Evolutionary conservation across 2,113 vertebrate genomes (phyloP).

Genomic region (Nerophis lumbriciformis): DNA sequence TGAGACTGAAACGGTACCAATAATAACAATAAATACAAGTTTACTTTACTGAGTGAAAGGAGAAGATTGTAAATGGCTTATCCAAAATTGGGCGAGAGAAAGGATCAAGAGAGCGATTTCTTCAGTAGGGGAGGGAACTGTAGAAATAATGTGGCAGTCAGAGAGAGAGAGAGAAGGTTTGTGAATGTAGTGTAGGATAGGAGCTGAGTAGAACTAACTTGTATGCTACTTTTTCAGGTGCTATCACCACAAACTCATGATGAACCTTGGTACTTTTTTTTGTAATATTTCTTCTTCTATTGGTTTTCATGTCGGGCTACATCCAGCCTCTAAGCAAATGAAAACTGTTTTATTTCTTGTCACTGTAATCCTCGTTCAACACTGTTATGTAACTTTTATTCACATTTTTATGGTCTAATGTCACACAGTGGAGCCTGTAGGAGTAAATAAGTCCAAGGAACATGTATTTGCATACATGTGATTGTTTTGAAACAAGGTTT

Average conservation of each 20-base stretch:
- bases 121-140: slow-evolving; percentile 12
- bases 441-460: too few species aligned
- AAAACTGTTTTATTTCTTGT: slow-evolving; percentile 18
- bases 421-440: background rate
- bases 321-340: slow-evolving; percentile 18
- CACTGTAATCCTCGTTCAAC: slow-evolving; percentile 37
- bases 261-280: background rate
- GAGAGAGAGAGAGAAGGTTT: slow-evolving; percentile 35
- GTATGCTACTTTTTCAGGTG: slow-evolving; percentile 28
- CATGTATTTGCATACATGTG: too few species aligned
- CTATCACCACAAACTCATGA: background rate
- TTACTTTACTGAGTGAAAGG: slow-evolving; percentile 48
- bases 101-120: slow-evolving; percentile 21
- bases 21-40: slow-evolving; percentile 30
- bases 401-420: background rate
- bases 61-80: slow-evolving; percentile 11
- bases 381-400: slow-evolving; percentile 23
- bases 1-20: slow-evolving; percentile 40
- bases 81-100: slow-evolving; percentile 24
- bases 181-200: slow-evolving; percentile 53
- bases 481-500: too few species aligned
- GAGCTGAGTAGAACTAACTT: slow-evolving; percentile 38
- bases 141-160: slow-evolving; percentile 14
- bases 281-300: slow-evolving; percentile 28
- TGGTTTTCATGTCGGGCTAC: slow-evolving; percentile 17